Evolutionary conservation across 2,113 vertebrate genomes (phyloP).

Genomic region (Miniopterus natalensis): DNA sequence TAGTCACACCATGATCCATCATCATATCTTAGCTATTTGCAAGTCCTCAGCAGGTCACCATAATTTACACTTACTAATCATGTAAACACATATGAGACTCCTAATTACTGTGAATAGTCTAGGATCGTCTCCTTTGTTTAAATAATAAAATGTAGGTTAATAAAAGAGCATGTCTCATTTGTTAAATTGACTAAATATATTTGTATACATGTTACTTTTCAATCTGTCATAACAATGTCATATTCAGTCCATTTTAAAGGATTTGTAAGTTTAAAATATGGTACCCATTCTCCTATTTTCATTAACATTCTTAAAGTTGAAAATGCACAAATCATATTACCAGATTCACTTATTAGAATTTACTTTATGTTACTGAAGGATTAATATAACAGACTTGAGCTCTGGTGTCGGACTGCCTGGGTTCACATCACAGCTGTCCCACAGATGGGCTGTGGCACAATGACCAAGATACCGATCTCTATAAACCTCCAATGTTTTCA

Average conservation of each 20-base stretch:
- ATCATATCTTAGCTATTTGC: conserved; percentile 86
- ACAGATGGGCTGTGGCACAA: neutral
- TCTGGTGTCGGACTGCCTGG: neutral
- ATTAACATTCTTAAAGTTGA: neutral
- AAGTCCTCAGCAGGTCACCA: conserved; percentile 86
- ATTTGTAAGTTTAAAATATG: conserved; percentile 69
- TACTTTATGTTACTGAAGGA: neutral
- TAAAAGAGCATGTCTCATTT: conserved; percentile 71
- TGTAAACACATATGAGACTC: conserved; percentile 85
- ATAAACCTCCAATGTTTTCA: neutral
- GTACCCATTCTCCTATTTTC: neutral
- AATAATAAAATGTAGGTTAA: conserved; percentile 76
- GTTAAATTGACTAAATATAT: conserved; percentile 74
- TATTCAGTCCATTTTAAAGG: neutral
- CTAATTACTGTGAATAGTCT: conserved; percentile 86
- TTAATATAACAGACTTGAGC: neutral
- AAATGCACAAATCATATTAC: neutral
- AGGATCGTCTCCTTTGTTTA: conserved; percentile 82
- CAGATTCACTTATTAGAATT: neutral
- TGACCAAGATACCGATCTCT: neutral
- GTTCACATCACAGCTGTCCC: neutral
- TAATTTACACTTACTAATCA: conserved; percentile 87
- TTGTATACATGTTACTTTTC: conserved; percentile 80
- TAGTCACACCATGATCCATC: conserved; percentile 83
- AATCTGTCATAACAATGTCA: conserved; percentile 33